These are phyloP conservation scores for Alethe castanea DNA, from an alignment of 2,113 vertebrate species.

Conservation along the genomic window DNA sequence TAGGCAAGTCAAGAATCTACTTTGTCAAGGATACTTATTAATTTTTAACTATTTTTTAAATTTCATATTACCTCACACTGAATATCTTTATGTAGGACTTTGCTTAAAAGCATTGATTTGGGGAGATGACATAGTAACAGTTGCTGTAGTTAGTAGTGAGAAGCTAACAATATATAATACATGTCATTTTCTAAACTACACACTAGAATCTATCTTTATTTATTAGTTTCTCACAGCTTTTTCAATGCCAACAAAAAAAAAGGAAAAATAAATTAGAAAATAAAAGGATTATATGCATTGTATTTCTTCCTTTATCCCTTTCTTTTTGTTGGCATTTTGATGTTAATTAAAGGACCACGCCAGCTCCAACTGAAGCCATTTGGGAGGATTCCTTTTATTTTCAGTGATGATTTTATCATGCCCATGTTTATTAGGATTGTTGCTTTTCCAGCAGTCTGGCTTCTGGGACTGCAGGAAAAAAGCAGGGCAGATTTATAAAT, in stretches of 20 bases:
- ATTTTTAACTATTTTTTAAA: background rate
- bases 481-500: background rate
- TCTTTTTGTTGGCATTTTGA: background rate
- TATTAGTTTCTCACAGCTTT: background rate
- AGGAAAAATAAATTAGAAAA: background rate
- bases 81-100: background rate
- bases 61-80: background rate
- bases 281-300: background rate
- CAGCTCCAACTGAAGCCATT: background rate
- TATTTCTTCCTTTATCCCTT: background rate
- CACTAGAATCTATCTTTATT: background rate
- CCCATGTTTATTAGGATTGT: background rate
- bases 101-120: background rate
- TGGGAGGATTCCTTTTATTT: slow-evolving; percentile 36
- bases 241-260: background rate
- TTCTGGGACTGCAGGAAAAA: background rate
- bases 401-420: slow-evolving; percentile 35
- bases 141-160: background rate
- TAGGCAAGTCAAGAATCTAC: background rate
- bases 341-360: background rate
- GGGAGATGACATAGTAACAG: background rate
- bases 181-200: background rate
- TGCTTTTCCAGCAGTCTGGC: background rate
- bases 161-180: background rate
- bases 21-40: background rate